A percentile compares a stretch with the other conserved stretches of the same genome.
Conservation (phyloP, 2,797 vertebrate species). For the Numenius phaeopus region DNA sequence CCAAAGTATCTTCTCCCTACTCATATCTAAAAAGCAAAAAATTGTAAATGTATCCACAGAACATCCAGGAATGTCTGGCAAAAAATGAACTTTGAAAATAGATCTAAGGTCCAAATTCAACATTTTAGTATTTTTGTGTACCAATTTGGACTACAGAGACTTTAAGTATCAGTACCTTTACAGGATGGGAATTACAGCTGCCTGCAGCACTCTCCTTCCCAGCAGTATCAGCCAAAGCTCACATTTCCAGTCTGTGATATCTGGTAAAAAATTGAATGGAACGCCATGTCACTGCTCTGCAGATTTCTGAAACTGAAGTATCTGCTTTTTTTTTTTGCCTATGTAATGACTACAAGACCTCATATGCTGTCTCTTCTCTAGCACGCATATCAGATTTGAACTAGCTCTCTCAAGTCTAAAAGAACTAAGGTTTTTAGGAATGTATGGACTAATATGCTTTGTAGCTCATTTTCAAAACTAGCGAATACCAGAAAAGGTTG, state of each 20-base stretch:
- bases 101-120: slow-evolving; percentile 37
- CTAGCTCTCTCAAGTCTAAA: background rate
- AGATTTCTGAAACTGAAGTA: slow-evolving; percentile 45
- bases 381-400: background rate
- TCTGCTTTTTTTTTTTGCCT: background rate
- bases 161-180: slow-evolving; percentile 70
- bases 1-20: background rate
- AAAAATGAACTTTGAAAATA: background rate
- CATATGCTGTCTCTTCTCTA: background rate
- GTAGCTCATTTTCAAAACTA: background rate
- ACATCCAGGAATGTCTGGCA: slow-evolving; percentile 3
- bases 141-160: slow-evolving; percentile 69
- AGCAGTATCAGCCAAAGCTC: slow-evolving; percentile 73
- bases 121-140: slow-evolving; percentile 1
- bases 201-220: slow-evolving; percentile 69
- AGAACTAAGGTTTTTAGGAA: background rate
- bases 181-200: slow-evolving; percentile 70
- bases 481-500: background rate
- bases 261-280: slow-evolving; percentile 76
- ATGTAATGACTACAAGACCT: background rate
- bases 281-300: slow-evolving; percentile 70
- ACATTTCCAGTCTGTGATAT: slow-evolving; percentile 75
- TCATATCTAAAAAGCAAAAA: background rate
- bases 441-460: background rate
- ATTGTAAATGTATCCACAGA: background rate